Base-by-base conservation (phyloP, 2,113 vertebrate genomes). In the Gallinago paraguaiae region DNA sequence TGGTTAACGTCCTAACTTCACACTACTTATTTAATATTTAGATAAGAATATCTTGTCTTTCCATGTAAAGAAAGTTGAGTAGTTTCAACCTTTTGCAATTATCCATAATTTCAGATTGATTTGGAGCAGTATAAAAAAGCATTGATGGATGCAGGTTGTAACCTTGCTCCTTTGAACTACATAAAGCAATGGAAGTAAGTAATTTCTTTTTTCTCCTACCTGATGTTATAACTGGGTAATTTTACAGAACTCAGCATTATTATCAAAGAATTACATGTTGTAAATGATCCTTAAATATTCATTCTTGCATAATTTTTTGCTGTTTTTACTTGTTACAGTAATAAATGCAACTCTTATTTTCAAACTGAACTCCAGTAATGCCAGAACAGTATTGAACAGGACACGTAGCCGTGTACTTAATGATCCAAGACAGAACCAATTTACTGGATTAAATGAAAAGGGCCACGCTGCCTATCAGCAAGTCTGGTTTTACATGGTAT, bases 101-200 rank as follows among this genome's bases (percentile, higher is more conserved):
- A 10, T 96, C 61, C 15, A 10, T 97, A 70, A 90, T 98, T 98
- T 80, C 98, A 99, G 99, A 96, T 97, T 85, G 99, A 99, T 97
- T 92, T 99, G 97, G 99, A 99, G 70, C 99, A 99, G 94, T 99
- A 99, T 82, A 99, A 98, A 97, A 99, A 99, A 96, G 99, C 99
- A 7, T 93, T 99, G 97, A 94, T 75, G 92, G 99, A 99, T 74
- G 98, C 99, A 59, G 98, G 98, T 88, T 99, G 99, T 92, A 99
- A 99, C 96, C 98, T 99, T 50, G 98, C 98, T 94, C 98, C 99
- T 79, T 98, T 99, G 93, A 99, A 97, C 96, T 99, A 99, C 98
- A 99, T 99, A 97, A 99, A 99, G 93, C 99, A 99, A 77, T 99
- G 99, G 99, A 99, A 99, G 99, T 99, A 97, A 99, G 99, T 97